Evolutionary conservation across 2,797 vertebrate species (phyloP).

Genomic region (Argya squamiceps): DNA sequence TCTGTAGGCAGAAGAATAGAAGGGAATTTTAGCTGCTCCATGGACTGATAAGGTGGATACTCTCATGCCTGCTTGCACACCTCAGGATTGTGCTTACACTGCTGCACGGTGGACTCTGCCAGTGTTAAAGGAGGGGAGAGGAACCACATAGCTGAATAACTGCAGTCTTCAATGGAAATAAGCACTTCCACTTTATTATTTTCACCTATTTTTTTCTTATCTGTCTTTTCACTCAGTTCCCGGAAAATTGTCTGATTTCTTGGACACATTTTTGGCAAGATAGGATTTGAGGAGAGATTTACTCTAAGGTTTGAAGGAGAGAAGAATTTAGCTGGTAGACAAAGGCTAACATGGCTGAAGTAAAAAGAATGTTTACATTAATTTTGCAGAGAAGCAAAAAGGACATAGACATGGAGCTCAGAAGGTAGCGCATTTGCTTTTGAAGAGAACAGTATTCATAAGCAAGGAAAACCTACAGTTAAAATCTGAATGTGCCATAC

Average conservation of each 20-base stretch:
- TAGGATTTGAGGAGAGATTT: not conserved
- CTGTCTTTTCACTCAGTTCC: not conserved
- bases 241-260: not conserved
- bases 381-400: not conserved
- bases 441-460: not conserved
- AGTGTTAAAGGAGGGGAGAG: not conserved
- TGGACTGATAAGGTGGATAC: not conserved
- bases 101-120: accelerated
- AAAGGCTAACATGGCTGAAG: not conserved
- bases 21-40: not conserved
- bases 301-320: not conserved
- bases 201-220: not conserved
- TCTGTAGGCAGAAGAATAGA: not conserved
- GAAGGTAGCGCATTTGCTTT: not conserved
- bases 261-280: not conserved
- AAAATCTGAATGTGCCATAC: not conserved
- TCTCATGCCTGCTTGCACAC: not conserved
- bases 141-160: not conserved
- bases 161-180: not conserved
- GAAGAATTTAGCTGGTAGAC: not conserved
- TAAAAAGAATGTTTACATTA: not conserved
- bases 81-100: not conserved
- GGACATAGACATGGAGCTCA: not conserved
- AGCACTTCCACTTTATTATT: not conserved
- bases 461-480: not conserved